phyloP scores from a whole-genome alignment of 2,888 invertebrate genomes.

The Melanotus villosus region DNA sequence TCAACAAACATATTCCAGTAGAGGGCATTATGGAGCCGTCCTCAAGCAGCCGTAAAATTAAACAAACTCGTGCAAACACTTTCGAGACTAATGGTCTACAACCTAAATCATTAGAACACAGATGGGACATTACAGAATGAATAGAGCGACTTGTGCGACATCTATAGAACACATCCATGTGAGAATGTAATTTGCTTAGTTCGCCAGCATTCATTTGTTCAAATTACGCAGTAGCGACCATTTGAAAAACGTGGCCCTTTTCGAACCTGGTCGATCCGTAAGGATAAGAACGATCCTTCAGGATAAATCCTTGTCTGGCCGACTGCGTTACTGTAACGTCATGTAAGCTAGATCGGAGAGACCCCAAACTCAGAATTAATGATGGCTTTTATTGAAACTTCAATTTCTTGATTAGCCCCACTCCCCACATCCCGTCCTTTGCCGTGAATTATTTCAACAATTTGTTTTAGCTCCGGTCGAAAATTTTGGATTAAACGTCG shows the following conservation, averaged over 20 bases:
- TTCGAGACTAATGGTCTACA: conserved; percentile 49
- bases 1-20: not conserved
- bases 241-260: conserved; percentile 51
- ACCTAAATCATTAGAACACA: conserved; percentile 52
- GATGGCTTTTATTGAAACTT: conserved; percentile 80
- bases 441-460: conserved; percentile 65
- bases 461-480: conserved; percentile 59
- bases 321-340: conserved; percentile 59
- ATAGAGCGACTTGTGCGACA: conserved; percentile 41
- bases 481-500: conserved; percentile 32
- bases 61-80: conserved; percentile 37
- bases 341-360: conserved; percentile 59
- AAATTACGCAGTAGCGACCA: conserved; percentile 69
- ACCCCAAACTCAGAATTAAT: conserved; percentile 75
- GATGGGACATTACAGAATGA: conserved; percentile 48
- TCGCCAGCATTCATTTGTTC: conserved; percentile 78
- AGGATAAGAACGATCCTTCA: conserved; percentile 7
- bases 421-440: conserved; percentile 57
- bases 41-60: conserved; percentile 39
- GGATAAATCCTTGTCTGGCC: conserved; percentile 46
- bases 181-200: conserved; percentile 78
- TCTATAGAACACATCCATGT: conserved; percentile 60
- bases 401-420: conserved; percentile 76
- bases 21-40: not conserved
- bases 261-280: conserved; percentile 16